A percentile compares a stretch with the other conserved stretches of the same genome.
Conservation (phyloP, 2,113 vertebrate species). For the Vombatus ursinus region DNA sequence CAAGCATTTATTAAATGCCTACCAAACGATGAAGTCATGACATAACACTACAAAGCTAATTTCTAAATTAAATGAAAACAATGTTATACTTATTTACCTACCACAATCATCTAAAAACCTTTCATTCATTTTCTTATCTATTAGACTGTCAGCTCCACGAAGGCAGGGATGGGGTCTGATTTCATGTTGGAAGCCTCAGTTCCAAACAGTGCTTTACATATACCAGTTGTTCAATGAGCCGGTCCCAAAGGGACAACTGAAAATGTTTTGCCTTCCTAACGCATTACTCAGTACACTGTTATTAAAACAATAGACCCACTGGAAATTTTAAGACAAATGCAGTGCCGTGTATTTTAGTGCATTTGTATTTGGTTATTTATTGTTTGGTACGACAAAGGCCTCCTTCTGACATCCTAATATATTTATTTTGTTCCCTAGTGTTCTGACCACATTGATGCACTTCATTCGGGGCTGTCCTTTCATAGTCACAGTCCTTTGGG, state of each 20-base stretch:
- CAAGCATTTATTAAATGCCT: neutral
- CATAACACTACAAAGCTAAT: neutral
- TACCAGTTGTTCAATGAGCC: neutral
- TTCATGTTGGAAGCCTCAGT: neutral
- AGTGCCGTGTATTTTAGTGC: too few relatives aligned
- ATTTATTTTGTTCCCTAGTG: neutral
- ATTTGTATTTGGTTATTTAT: neutral
- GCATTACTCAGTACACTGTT: neutral
- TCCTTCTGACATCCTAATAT: neutral
- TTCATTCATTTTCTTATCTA: neutral
- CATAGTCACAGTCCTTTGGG: neutral
- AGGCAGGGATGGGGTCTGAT: neutral
- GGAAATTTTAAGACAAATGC: neutral
- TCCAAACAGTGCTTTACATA: neutral
- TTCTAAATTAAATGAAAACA: neutral
- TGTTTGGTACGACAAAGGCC: neutral
- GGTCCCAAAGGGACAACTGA: neutral
- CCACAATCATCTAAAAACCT: neutral
- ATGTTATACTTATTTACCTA: neutral
- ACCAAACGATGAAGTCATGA: neutral
- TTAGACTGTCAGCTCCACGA: neutral
- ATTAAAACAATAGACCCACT: neutral
- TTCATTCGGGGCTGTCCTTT: neutral
- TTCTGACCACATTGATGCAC: neutral
- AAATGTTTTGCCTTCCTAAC: neutral